Percentiles rank a stretch among this genome's conserved stretches.
Evolutionary conservation across 2,888 invertebrate species (phyloP).

Genomic region (Leptinotarsa rubiginosa): DNA sequence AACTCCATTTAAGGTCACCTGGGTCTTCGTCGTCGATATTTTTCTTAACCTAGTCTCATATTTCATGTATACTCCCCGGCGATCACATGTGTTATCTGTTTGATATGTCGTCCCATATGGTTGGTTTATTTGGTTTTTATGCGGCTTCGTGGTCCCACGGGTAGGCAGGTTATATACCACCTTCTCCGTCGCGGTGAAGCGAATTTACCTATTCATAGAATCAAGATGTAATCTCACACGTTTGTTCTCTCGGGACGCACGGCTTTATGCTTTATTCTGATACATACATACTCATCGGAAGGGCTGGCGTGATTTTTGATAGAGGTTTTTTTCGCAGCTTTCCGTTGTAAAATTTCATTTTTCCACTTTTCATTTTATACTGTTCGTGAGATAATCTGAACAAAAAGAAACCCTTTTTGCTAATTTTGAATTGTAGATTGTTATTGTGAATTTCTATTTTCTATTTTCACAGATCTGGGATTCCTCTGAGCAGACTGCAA

Average conservation of each 20-base stretch:
- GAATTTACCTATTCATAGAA: slow-evolving; percentile 64
- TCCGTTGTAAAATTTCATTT: too few species aligned
- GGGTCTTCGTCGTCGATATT: slow-evolving; percentile 50
- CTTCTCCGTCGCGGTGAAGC: slow-evolving; percentile 48
- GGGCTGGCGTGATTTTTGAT: slow-evolving; percentile 14
- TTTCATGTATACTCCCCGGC: slow-evolving; percentile 53
- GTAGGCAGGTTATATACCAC: slow-evolving; percentile 53
- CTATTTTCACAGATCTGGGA: too few species aligned
- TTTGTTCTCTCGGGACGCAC: slow-evolving; percentile 44
- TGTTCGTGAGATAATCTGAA: too few species aligned
- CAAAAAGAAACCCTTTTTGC: too few species aligned
- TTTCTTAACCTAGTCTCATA: slow-evolving; percentile 55
- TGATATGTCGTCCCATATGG: slow-evolving; percentile 61
- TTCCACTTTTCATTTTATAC: too few species aligned
- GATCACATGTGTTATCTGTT: slow-evolving; percentile 54
- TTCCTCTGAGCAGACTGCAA: too few species aligned
- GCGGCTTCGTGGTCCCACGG: slow-evolving; percentile 59
- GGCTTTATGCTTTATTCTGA: slow-evolving; percentile 43
- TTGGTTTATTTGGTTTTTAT: slow-evolving; percentile 63
- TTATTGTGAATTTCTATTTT: too few species aligned
- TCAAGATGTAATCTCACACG: slow-evolving; percentile 56
- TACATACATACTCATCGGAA: slow-evolving; percentile 28
- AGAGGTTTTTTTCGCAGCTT: not conserved
- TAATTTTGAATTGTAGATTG: too few species aligned
- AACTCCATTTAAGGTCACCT: slow-evolving; percentile 49